Conservation (phyloP, 2,888 invertebrate species). For the Hyppa rectilinea region DNA sequence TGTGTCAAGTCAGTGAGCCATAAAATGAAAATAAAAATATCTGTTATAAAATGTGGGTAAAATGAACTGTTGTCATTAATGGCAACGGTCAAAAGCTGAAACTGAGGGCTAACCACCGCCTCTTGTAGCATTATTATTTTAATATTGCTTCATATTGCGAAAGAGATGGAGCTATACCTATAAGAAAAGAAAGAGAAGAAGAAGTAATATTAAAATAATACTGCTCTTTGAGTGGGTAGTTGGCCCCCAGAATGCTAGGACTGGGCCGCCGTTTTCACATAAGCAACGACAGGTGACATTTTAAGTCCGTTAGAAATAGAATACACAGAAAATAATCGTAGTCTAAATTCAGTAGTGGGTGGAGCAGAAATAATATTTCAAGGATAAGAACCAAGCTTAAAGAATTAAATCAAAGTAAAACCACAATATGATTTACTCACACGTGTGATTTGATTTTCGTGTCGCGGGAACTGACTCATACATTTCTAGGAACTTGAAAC, state of each 20-base stretch:
- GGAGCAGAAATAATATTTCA: slow-evolving; percentile 1
- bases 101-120: no score
- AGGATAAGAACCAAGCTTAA: slow-evolving; percentile 1
- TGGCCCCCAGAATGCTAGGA: not conserved
- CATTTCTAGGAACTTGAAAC: slow-evolving; percentile 32
- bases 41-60: not conserved
- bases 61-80: not conserved
- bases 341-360: not conserved
- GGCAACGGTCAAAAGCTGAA: not conserved
- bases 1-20: no score
- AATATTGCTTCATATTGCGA: no score
- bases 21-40: not conserved
- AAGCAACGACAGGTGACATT: not conserved
- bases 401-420: slow-evolving; percentile 43
- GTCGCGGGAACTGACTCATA: slow-evolving; percentile 32
- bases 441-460: slow-evolving; percentile 38
- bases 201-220: no score
- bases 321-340: not conserved
- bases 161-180: no score
- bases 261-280: not conserved
- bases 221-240: no score
- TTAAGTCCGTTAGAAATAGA: not conserved
- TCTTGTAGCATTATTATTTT: no score
- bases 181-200: no score
- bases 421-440: slow-evolving; percentile 24